Base-by-base conservation (phyloP, 1,140 invertebrate species). In the Bilobella aurantiaca region DNA sequence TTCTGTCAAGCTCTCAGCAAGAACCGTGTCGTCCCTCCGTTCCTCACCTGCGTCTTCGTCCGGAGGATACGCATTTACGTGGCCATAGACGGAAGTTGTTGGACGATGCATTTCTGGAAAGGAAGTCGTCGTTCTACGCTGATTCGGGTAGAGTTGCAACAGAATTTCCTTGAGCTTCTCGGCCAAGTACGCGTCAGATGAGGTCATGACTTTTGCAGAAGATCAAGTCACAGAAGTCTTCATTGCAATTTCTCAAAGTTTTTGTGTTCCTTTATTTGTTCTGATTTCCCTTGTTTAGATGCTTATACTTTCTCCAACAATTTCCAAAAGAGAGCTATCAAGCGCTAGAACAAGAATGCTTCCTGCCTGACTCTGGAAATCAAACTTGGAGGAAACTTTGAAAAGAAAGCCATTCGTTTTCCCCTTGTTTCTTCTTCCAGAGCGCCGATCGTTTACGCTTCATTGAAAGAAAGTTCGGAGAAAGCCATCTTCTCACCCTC, bases 121-220 rank as follows among this genome's bases (percentile, higher is more conserved):
- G n/a, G 63, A 30, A 28, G 57, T 12, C 25, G 49, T 12, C 49
- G 49, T 53, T 53, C 25, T 5, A 53, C 5, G 25, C 8, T 53
- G 8, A 14, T 53, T 60, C 2, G 67, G 47, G 23, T 70, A 65
- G 1, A 70, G 30, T 28, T 65, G 34, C 1, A 61, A 1, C 25
- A 70, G 63, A 12, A 70, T 70, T 53, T 70, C 69, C 56, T 63
- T 57, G 8, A 70, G 53, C 47, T 70, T 70, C 42, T 64, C 65
- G 14, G 47, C 65, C 12, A 70, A 62, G 64, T 61, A 64, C 18
- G 62, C 57, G 46, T 67, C 66, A 5, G 56, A 37, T 18, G 61
- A 64, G 18, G 27, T 29, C 58, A 61, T n/a, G n/a, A n/a, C n/a
- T n/a, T n/a, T n/a, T n/a, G n/a, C n/a, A n/a, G n/a, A n/a, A n/a